Percentiles rank a stretch among this genome's conserved stretches.
Conservation (phyloP, 2,113 vertebrate species). For the Brienomyrus longianalis region DNA sequence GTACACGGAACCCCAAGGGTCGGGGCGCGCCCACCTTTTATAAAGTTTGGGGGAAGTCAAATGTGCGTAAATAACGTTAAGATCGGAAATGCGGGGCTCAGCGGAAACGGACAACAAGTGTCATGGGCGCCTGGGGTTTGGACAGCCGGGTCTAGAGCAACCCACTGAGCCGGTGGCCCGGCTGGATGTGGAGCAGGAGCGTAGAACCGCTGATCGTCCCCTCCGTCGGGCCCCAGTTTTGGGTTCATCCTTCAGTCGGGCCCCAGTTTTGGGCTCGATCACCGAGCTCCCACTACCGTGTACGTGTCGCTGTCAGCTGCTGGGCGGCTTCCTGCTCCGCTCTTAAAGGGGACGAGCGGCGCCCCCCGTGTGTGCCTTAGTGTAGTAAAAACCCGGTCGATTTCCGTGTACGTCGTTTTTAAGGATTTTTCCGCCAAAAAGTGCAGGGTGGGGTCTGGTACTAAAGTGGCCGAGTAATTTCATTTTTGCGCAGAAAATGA, state of each 20-base stretch:
- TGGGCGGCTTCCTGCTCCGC: neutral
- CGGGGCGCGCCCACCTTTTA: neutral
- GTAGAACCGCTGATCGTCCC: neutral
- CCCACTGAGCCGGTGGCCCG: neutral
- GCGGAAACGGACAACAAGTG: neutral
- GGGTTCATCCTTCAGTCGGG: neutral
- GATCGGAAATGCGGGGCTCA: neutral
- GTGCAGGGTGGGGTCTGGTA: neutral
- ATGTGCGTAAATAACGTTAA: neutral
- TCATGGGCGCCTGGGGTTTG: neutral
- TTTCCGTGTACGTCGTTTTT: neutral
- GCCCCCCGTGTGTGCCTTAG: neutral
- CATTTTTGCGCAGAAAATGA: neutral
- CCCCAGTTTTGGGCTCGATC: neutral
- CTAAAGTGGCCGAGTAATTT: neutral
- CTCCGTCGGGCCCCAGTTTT: neutral
- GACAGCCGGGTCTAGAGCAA: neutral
- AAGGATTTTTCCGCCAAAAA: neutral
- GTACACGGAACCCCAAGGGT: neutral
- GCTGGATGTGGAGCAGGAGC: neutral
- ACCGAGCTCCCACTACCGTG: neutral
- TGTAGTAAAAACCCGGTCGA: neutral
- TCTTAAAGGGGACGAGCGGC: slow-evolving; percentile 13
- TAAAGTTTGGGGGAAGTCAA: neutral
- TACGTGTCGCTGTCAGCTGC: slow-evolving; percentile 14